Base-by-base conservation (phyloP, 2,888 invertebrate genomes). In the Oscheius sp. region DNA sequence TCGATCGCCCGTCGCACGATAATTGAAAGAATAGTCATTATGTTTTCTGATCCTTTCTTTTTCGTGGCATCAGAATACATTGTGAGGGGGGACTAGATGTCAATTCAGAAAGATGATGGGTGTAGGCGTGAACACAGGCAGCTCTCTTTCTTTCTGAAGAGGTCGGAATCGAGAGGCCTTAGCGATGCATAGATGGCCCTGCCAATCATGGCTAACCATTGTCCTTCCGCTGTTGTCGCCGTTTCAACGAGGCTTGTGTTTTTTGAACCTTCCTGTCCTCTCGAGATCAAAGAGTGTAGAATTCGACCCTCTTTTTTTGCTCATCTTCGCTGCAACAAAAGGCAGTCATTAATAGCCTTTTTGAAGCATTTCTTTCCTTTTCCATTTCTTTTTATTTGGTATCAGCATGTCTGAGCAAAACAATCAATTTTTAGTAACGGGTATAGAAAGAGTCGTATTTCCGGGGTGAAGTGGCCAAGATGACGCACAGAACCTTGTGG, bases 141-240 rank as follows among this genome's bases (percentile, higher is more conserved):
- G 60, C 35, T 7, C 53, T 29, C 42, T 42, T 3, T 42, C 4
- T 7, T 42, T 42, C 42, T 42, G 21, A 55, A 32, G n/a, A 32
- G 59, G 33, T 60, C 37, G 53, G 42, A 53, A 55, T 21, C 68
- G 10, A 53, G 55, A 11, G 33, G 55, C 29, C 35, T 68, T 68
- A 68, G 68, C 68, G 33, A 68, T 68, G 53, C 68, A 68, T 68
- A 68, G 68, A 68, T 68, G 55, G 55, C 68, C 50, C 68, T 68
- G 68, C 68, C 68, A 68, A 68, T 68, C 68, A 68, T 37, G 68
- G n/a, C 55, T 68, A 21, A 32, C 55, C 53, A 29, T 55, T 68
- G 53, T 68, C 42, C 55, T 68, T 68, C 55, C 37, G 53, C 68
- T 53, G 53, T 53, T 68, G 53, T 55, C 55, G 68, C 42, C 65